Base-by-base conservation (phyloP, 1,140 invertebrate genomes). In the Paracyclopina nana region DNA sequence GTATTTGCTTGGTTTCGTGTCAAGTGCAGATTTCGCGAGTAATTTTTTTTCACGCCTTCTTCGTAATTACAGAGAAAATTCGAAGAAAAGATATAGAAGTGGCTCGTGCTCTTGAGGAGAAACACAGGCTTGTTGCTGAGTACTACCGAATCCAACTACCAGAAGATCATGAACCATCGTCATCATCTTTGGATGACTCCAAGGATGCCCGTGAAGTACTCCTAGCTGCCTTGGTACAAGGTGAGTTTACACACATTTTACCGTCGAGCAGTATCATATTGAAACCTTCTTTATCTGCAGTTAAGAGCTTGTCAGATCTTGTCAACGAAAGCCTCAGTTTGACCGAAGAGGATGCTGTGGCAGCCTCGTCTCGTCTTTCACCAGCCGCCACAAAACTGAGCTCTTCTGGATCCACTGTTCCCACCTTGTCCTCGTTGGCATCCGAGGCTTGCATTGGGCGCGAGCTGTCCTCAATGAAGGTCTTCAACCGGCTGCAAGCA, bases 101-200 rank as follows among this genome's bases (percentile, higher is more conserved):
- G 46, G 70, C 71, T 46, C 68, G 74, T 61, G 74, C 76, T n/a
- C 63, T 83, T 53, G 67, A 68, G 31, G 80, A 82, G 55, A 83
- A 82, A 57, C 75, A 81, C 55, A 65, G 68, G 56, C 66, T 84
- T 46, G 73, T 82, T 53, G 78, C 77, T 53, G 78, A 80, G 61
- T n/a, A n/a, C n/a, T n/a, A n/a, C n/a, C n/a, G n/a, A n/a, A n/a
- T n/a, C n/a, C n/a, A n/a, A n/a, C n/a, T n/a, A n/a, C n/a, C n/a
- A n/a, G n/a, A n/a, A n/a, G n/a, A n/a, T n/a, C n/a, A n/a, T n/a
- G n/a, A n/a, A n/a, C 72, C 72, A 11, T 67, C 34, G 34, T 38
- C 68, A 52, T 70, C 60, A 18, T 46, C 57, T 24, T 45, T 43
- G 22, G 57, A 61, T 8, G 56, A 61, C 22, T 67, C 71, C 41